Conservation (phyloP, 2,113 vertebrate genomes). For the Tamias sibiricus region DNA sequence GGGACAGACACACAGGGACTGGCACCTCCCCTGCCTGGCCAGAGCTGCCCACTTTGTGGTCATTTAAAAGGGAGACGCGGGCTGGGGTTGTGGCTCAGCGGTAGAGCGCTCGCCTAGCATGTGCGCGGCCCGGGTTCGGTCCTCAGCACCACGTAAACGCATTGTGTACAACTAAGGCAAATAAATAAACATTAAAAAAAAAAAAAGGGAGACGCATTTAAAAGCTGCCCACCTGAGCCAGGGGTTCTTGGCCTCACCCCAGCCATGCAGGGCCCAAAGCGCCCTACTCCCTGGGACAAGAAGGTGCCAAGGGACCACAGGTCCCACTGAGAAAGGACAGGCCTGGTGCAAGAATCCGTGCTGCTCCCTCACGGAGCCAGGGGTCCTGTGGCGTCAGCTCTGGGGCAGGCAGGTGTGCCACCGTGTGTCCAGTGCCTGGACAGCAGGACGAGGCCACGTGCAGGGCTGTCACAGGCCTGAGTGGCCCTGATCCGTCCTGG, state of each 20-base stretch:
- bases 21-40: not conserved
- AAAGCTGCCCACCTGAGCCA: no score
- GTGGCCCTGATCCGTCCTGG: not conserved
- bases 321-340: not conserved
- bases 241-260: not conserved
- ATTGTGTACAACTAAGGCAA: no score
- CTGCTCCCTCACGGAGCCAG: not conserved
- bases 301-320: not conserved
- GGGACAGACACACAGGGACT: not conserved
- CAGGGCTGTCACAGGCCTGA: no score
- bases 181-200: no score
- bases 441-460: not conserved
- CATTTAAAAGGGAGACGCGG: not conserved
- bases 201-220: not conserved
- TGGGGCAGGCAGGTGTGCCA: fast-evolving
- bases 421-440: fast-evolving
- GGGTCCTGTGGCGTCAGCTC: not conserved
- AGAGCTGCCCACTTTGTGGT: not conserved
- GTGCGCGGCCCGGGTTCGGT: no score
- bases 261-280: not conserved
- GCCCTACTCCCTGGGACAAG: not conserved
- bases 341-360: fast-evolving
- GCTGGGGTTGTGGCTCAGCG: no score
- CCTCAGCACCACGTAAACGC: no score
- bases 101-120: no score